Evolutionary conservation across 2,888 invertebrate genomes (phyloP), one percentile per base, ranked within the genome.

Genomic region (Cheiracanthium punctorium): DNA sequence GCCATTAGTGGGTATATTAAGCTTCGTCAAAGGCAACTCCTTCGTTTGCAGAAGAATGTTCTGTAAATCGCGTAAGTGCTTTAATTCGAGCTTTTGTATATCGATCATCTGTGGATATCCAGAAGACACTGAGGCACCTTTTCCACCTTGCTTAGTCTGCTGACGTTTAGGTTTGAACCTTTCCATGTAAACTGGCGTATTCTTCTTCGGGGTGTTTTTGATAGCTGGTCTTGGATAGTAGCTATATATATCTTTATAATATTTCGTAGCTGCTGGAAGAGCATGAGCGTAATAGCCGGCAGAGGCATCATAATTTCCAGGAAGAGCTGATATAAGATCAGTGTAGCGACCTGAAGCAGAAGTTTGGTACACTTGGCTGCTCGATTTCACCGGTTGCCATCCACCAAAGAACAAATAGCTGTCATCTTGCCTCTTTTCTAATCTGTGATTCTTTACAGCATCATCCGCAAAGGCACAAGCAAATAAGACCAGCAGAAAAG

Each of bases 191-290:
- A 77, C 20, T 4, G 87, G 87, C 0, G 81, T 87, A 37, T 81
- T 87, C 29, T 77, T 77, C 71, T 87, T 87, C 0, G 81, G 80
- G 0, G 28, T 37, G 0, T 75, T 12, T 17, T 75, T 74, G 14
- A 87, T 81, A 0, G 87, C 87, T 20, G 87, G 87, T 32, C 87
- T 71, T 0, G 87, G 87, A 64, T 87, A 87, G 70, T 87, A 87
- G 24, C 64, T 87, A 32, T 81, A 87, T 17, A 87, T 87, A 67
- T 87, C 81, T 65, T 87, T 87, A 14, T 76, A 41, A 32, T 81
- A 81, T 4, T 43, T 52, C 2, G 72, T 32, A 58, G n/a, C 0
- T 8, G 41, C 10, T 20, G 86, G 80, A 24, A 85, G 30, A 8
- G 82, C 71, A 28, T 79, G 79, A 0, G 76, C 41, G 58, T 87